Conservation (phyloP, 2,113 vertebrate species). For the Xenus cinereus region DNA sequence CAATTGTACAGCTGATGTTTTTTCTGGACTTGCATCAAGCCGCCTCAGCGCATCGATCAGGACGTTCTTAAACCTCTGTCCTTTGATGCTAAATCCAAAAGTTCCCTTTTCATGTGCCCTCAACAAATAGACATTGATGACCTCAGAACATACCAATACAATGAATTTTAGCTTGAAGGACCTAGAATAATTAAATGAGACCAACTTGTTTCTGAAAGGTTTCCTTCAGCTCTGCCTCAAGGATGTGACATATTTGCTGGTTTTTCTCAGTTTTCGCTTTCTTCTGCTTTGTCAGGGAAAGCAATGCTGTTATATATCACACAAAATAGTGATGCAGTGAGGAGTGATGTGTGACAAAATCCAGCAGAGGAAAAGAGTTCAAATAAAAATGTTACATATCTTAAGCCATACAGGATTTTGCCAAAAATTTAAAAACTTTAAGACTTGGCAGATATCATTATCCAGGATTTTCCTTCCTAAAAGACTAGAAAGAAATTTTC, state of each 20-base stretch:
- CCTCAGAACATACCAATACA: constrained; percentile 64
- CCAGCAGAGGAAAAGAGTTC: not conserved
- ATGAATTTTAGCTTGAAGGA: constrained; percentile 70
- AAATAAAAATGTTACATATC: not conserved
- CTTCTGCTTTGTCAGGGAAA: constrained; percentile 38
- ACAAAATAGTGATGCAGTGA: not conserved
- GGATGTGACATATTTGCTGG: constrained; percentile 63
- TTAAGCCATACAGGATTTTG: not conserved
- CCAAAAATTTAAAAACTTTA: not conserved
- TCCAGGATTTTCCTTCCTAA: not conserved
- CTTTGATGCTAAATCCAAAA: constrained; percentile 69
- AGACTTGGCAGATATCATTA: not conserved
- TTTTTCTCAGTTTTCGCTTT: constrained; percentile 59
- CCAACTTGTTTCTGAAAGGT: constrained; percentile 64
- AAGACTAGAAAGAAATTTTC: not conserved
- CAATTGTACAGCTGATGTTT: constrained; percentile 67
- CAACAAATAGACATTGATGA: constrained; percentile 66
- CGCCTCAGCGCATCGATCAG: constrained; percentile 68
- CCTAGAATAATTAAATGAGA: constrained; percentile 73
- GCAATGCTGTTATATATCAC: not conserved
- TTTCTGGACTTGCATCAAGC: constrained; percentile 72
- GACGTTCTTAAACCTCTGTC: constrained; percentile 69
- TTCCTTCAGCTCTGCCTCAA: constrained; percentile 71
- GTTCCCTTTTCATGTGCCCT: constrained; percentile 63
- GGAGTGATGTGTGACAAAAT: constrained; percentile 32